A percentile compares a stretch with the other conserved stretches of the same genome.
phyloP scores from a whole-genome alignment of 2,888 invertebrate species.

The Ametastegia equiseti region DNA sequence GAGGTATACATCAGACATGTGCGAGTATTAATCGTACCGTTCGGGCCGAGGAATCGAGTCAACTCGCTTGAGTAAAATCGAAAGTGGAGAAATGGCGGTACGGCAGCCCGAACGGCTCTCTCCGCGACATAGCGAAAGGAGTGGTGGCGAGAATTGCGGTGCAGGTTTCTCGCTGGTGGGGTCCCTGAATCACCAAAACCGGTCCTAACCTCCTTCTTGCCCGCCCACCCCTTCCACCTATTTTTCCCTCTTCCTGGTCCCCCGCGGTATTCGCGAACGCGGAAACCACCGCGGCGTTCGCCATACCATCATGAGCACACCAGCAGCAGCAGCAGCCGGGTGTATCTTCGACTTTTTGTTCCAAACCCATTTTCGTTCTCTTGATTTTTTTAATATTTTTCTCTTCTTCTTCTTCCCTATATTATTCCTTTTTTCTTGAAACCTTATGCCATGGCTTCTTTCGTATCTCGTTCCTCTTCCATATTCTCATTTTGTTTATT shows the following conservation, averaged over 20 bases:
- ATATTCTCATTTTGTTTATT: too few species aligned
- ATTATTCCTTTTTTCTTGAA: background rate
- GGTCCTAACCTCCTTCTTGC: slow-evolving; percentile 60
- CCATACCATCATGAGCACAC: too few species aligned
- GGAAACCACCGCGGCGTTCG: slow-evolving; percentile 60
- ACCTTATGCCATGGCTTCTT: background rate
- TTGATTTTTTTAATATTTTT: background rate
- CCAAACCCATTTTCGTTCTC: background rate
- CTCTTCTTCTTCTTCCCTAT: background rate
- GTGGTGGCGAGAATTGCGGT: slow-evolving; percentile 30
- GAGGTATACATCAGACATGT: background rate
- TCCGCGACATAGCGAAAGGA: slow-evolving; percentile 46
- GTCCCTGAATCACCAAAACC: slow-evolving; percentile 63
- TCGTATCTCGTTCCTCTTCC: background rate
- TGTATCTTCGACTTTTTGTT: background rate
- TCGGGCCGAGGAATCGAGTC: background rate
- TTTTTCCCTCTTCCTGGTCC: slow-evolving; percentile 42
- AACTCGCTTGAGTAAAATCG: slow-evolving; percentile 60
- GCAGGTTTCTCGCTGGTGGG: slow-evolving; percentile 55
- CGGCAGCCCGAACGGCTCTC: slow-evolving; percentile 44
- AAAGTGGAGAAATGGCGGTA: slow-evolving; percentile 63
- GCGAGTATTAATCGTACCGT: background rate
- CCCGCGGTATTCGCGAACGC: slow-evolving; percentile 62
- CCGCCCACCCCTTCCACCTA: background rate
- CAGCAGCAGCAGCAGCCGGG: too few species aligned